Conservation (phyloP, 1,140 invertebrate genomes). For the Eriosoma lanigerum region DNA sequence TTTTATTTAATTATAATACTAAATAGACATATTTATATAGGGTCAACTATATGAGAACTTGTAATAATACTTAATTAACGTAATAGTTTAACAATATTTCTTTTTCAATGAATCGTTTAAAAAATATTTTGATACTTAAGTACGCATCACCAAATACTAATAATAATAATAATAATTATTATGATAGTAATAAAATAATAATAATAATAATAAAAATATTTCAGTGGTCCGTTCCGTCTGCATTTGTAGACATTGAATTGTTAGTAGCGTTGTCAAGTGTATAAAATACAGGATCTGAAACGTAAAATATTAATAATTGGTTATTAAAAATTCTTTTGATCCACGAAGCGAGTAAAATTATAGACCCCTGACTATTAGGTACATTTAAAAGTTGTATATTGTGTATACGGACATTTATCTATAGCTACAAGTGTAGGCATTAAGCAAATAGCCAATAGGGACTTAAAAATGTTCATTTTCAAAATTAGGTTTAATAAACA, state of each 20-base stretch:
- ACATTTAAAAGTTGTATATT: too few relatives aligned
- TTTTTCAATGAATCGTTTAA: constrained; percentile 18
- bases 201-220: neutral
- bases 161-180: constrained; percentile 39
- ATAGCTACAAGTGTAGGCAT: too few relatives aligned
- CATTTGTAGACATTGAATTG: neutral
- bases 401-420: too few relatives aligned
- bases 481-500: neutral
- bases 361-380: too few relatives aligned
- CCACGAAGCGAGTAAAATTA: too few relatives aligned
- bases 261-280: neutral
- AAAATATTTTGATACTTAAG: constrained; percentile 33
- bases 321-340: too few relatives aligned
- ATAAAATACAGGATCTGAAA: constrained; percentile 10
- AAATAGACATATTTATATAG: neutral
- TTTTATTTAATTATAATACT: neutral
- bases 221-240: neutral
- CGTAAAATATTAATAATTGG: neutral
- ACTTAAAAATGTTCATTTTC: neutral
- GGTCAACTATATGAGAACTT: neutral
- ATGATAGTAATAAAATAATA: too few relatives aligned
- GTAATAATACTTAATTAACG: neutral
- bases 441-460: too few relatives aligned
- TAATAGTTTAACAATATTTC: constrained; percentile 11
- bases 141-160: constrained; percentile 25